Evolutionary conservation across 2,888 invertebrate genomes (phyloP).

Genomic region (Callyntrura guangdongensis): DNA sequence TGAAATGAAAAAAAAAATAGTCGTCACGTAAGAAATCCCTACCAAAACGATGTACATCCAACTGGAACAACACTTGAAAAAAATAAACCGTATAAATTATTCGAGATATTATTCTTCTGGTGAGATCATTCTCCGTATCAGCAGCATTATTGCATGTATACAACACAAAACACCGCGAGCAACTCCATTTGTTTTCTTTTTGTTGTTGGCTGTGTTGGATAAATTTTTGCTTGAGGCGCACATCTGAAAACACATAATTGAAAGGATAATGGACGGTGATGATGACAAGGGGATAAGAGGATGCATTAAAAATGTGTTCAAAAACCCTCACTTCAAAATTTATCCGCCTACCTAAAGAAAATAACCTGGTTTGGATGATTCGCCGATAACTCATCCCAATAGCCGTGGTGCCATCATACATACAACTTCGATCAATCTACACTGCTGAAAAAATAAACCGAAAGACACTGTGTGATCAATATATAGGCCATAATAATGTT

Average conservation of each 20-base stretch:
- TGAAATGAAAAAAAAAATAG: too few species aligned
- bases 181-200: too few species aligned
- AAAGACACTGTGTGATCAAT: neutral
- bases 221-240: neutral
- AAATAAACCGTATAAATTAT: too few species aligned
- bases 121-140: too few species aligned
- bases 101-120: too few species aligned
- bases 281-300: constrained; percentile 17
- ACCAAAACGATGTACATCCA: too few species aligned
- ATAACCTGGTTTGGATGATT: neutral
- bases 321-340: neutral
- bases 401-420: neutral
- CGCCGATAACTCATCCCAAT: neutral
- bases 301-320: neutral
- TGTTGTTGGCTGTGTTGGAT: neutral
- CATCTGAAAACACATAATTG: neutral
- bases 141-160: too few species aligned
- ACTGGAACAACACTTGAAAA: too few species aligned
- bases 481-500: neutral
- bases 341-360: constrained; percentile 29
- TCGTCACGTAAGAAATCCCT: too few species aligned
- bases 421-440: neutral
- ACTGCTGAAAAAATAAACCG: constrained; percentile 9
- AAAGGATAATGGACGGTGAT: constrained; percentile 4
- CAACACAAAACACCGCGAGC: too few species aligned